Evolutionary conservation across 2,797 vertebrate genomes (phyloP).

Genomic region (Anabas testudineus): DNA sequence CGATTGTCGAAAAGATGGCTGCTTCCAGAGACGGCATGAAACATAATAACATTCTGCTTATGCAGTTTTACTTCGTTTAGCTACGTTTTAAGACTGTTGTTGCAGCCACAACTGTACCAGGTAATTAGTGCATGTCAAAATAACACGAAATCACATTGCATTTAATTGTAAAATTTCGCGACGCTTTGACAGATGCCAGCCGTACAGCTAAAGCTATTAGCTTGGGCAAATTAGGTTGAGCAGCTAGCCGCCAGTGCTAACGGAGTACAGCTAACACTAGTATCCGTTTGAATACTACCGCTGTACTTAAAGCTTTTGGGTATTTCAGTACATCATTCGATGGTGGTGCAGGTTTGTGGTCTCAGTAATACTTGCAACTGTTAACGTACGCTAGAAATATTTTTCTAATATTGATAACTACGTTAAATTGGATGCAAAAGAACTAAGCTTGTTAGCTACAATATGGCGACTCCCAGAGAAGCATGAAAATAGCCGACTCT

Average conservation of each 20-base stretch:
- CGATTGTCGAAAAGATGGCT: slow-evolving; percentile 88
- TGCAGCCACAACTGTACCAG: slow-evolving; percentile 41
- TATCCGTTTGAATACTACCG: neutral
- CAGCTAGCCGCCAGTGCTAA: slow-evolving; percentile 66
- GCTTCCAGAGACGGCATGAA: slow-evolving; percentile 88
- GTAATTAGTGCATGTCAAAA: slow-evolving; percentile 58
- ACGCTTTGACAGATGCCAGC: slow-evolving; percentile 76
- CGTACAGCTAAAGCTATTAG: slow-evolving; percentile 68
- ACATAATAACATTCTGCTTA: slow-evolving; percentile 75
- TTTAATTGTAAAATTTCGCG: slow-evolving; percentile 68
- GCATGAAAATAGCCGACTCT: slow-evolving; percentile 84
- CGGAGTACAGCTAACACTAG: slow-evolving; percentile 39
- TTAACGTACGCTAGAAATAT: neutral
- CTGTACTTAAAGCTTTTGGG: accelerated
- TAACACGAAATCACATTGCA: slow-evolving; percentile 33
- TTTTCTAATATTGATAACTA: slow-evolving; percentile 5
- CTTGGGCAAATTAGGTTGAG: slow-evolving; percentile 63
- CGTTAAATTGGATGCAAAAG: slow-evolving; percentile 41
- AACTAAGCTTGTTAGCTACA: slow-evolving; percentile 78
- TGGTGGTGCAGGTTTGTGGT: accelerated
- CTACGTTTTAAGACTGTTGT: slow-evolving; percentile 7
- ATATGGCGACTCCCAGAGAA: slow-evolving; percentile 87
- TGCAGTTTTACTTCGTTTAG: slow-evolving; percentile 51
- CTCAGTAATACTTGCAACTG: accelerated
- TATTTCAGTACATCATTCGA: neutral